Conservation (phyloP, 1,140 invertebrate genomes). For the Danaus plexippus region DNA sequence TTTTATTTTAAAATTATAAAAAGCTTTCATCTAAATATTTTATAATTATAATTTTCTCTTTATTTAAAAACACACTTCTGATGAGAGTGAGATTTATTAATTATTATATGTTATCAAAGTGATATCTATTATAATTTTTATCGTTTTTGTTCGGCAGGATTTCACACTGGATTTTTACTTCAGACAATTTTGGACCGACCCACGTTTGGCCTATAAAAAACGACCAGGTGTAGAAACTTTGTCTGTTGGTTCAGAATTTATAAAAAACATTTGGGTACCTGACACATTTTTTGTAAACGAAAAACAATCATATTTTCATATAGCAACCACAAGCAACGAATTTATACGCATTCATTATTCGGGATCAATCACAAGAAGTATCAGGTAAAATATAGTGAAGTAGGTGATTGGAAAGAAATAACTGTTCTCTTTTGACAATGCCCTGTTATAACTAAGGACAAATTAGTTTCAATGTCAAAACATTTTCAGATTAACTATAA, state of each 20-base stretch:
- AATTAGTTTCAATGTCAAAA: not conserved
- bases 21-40: too few species aligned
- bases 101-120: too few species aligned
- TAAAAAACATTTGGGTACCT: slow-evolving; percentile 98
- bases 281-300: slow-evolving; percentile 99
- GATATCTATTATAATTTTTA: too few species aligned
- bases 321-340: slow-evolving; percentile 97
- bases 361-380: slow-evolving; percentile 95
- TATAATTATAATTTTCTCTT: too few species aligned
- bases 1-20: too few species aligned
- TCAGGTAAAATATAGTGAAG: slow-evolving; percentile 78
- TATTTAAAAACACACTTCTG: too few species aligned
- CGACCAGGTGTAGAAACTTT: slow-evolving; percentile 89
- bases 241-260: slow-evolving; percentile 93
- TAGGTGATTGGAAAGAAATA: not conserved
- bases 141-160: slow-evolving; percentile 78
- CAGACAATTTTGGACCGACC: slow-evolving; percentile 98
- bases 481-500: slow-evolving; percentile 89
- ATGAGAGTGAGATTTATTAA: too few species aligned
- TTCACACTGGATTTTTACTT: slow-evolving; percentile 99
- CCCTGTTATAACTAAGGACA: not conserved
- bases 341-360: slow-evolving; percentile 97
- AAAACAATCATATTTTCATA: slow-evolving; percentile 98
- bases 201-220: slow-evolving; percentile 91
- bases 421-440: not conserved